Evolutionary conservation across 2,888 invertebrate species (phyloP).

Genomic region (Tiliacea aurago): DNA sequence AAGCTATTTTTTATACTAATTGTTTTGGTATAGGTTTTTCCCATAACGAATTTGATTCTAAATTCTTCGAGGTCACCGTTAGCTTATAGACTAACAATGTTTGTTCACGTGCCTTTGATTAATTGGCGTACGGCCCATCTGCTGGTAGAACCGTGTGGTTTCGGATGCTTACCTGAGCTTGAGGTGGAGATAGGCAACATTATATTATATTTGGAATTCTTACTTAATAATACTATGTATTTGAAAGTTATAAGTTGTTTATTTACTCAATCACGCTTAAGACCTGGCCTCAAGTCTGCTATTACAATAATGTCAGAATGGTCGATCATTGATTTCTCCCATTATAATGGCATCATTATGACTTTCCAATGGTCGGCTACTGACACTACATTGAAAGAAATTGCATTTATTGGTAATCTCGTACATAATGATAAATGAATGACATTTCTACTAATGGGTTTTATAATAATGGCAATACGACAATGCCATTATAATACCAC

Average conservation of each 20-base stretch:
- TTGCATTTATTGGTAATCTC: too few species aligned
- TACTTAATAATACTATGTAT: not conserved
- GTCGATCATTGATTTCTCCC: too few species aligned
- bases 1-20: slow-evolving; percentile 26
- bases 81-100: slow-evolving; percentile 2
- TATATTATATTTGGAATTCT: not conserved
- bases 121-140: slow-evolving; percentile 12
- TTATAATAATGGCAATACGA: too few species aligned
- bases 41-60: slow-evolving; percentile 37
- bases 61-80: slow-evolving; percentile 37
- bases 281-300: too few species aligned
- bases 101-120: slow-evolving; percentile 6
- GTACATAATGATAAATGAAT: too few species aligned
- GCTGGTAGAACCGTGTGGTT: not conserved
- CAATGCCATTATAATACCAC: too few species aligned
- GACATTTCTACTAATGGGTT: too few species aligned
- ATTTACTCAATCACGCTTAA: not conserved
- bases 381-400: too few species aligned
- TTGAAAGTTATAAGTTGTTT: not conserved
- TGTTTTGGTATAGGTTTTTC: slow-evolving; percentile 33
- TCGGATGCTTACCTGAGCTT: not conserved
- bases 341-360: too few species aligned
- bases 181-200: not conserved
- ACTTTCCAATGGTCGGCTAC: too few species aligned
- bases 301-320: too few species aligned